phyloP scores from a whole-genome alignment of 2,888 invertebrate genomes.

The Cephus rjabovi region DNA sequence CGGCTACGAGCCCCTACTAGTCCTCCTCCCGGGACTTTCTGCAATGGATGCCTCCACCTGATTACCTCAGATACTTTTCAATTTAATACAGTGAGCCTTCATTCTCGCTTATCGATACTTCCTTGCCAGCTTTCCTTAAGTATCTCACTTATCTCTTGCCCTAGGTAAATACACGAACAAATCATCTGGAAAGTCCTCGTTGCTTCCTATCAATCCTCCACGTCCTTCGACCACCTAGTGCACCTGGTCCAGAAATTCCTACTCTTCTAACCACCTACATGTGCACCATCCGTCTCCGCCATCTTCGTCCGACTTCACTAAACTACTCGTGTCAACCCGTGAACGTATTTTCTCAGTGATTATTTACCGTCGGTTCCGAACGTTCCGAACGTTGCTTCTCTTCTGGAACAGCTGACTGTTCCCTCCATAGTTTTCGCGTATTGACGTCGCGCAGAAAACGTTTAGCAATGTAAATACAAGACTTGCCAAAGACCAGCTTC shows the following conservation, averaged over 20 bases:
- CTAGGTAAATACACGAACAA: background rate
- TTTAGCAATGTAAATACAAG: background rate
- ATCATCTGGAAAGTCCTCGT: background rate
- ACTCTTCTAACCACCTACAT: background rate
- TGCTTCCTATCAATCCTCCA: background rate
- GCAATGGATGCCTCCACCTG: background rate
- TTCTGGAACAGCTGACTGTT: background rate
- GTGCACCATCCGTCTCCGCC: background rate
- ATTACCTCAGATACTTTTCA: background rate
- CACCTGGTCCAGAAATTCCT: background rate
- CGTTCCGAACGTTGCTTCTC: background rate
- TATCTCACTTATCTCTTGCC: background rate
- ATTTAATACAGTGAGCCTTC: background rate
- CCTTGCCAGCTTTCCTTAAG: background rate
- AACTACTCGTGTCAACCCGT: background rate
- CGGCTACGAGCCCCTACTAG: background rate
- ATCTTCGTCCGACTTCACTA: background rate
- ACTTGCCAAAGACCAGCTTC: background rate
- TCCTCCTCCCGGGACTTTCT: constrained; percentile 1
- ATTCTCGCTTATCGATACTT: background rate
- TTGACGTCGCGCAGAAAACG: background rate
- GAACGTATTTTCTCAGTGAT: background rate
- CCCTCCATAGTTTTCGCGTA: background rate
- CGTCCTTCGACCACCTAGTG: background rate
- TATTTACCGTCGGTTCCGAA: background rate